phyloP scores from a whole-genome alignment of 2,113 vertebrate genomes.

The Myodes glareolus region DNA sequence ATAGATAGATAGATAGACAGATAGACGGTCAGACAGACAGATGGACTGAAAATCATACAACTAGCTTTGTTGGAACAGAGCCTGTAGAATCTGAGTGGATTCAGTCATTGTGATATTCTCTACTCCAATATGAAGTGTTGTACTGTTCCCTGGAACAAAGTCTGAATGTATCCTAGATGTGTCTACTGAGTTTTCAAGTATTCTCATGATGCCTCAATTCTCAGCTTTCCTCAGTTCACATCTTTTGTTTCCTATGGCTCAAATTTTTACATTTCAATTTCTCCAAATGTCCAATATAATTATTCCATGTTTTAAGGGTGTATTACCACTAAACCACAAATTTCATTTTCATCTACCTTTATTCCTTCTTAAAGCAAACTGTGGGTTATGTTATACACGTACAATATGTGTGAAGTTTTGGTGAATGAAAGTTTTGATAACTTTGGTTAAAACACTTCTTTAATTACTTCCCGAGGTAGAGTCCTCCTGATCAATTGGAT shows the following conservation, averaged over 20 bases:
- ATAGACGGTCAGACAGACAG: too few species aligned
- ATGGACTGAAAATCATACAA: not conserved
- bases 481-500: not conserved
- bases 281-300: not conserved
- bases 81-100: not conserved
- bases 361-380: not conserved
- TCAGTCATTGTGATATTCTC: not conserved
- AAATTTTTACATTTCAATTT: not conserved
- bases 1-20: too few species aligned
- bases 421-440: not conserved
- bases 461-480: not conserved
- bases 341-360: not conserved
- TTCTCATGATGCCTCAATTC: not conserved
- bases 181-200: not conserved
- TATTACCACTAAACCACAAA: not conserved
- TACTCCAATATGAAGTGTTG: not conserved
- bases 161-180: not conserved
- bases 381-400: not conserved
- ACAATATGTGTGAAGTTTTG: not conserved
- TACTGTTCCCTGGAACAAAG: not conserved
- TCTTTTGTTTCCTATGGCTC: accelerated
- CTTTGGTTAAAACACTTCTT: not conserved
- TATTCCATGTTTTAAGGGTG: not conserved
- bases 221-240: not conserved
- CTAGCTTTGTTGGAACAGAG: not conserved